Base-by-base conservation (phyloP, 1,140 invertebrate species). In the Nasonia giraulti region DNA sequence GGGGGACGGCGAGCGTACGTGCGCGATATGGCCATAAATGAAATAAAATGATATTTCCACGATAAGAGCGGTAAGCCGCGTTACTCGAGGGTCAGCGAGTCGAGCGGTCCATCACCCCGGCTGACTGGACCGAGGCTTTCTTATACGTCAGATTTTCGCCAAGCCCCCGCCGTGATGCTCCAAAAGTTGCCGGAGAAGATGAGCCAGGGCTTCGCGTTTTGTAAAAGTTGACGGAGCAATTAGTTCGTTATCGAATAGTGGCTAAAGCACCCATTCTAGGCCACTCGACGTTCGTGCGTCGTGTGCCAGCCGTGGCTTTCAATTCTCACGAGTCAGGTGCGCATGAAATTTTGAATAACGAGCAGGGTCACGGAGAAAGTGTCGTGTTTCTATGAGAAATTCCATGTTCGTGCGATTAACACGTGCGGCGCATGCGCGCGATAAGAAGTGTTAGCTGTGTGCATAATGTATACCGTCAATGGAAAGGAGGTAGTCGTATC, bases 21-120 rank as follows among this genome's bases (percentile, higher is more conserved):
- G 76, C 79, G 81, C 89, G 89, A 90, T 91, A 90, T 90, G 88
- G 88, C 88, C 88, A 92, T 92, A 92, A 92, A 92, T 92, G 92
- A 93, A 92, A 93, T 92, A 92, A 92, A 93, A 92, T 93, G 92
- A 92, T 92, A 93, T 93, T 92, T 91, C 78, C 86, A 87, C 88
- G 92, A 92, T 92, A 93, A 92, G 91, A 89, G 91, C 89, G 87
- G 87, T 91, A 91, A 91, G 89, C 89, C 90, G 87, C 85, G 89
- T 92, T 92, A 92, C 90, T 92, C 86, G 90, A 86, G 92, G 92
- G 87, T 91, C 89, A 91, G 86, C 87, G 88, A 86, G 87, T 89
- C 87, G 84, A 89, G 89, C 55, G 69, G 27, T 31, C 47, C 55
- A 62, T 62, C 55, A 62, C 55, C 20, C 6, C 17, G 20, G 17